A percentile compares a stretch with the other conserved stretches of the same genome.
These are phyloP conservation scores for Aurelia sp. DNA, from an alignment of 30 jellyfish, hydroid and myxozoan species.

Conservation along the genomic window DNA sequence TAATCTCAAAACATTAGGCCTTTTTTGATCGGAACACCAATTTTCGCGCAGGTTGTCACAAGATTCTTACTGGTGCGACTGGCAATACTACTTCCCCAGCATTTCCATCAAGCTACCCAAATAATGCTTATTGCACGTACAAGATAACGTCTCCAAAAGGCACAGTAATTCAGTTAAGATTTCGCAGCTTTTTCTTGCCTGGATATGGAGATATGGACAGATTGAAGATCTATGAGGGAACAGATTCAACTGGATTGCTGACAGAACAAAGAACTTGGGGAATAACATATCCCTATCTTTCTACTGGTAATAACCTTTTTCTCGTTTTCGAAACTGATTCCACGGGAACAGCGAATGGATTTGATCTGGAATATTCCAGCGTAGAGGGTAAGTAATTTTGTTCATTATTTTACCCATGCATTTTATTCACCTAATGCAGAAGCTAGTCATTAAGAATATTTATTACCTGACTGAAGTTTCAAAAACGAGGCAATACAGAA, in stretches of 20 bases:
- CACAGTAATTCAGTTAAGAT: constrained; percentile 6
- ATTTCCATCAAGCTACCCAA: constrained; percentile 60
- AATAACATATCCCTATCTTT: constrained; percentile 17
- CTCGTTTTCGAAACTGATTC: constrained; percentile 21
- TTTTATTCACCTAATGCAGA: too few species aligned
- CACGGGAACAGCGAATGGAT: constrained; percentile 26
- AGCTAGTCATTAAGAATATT: too few species aligned
- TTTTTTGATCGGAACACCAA: too few species aligned
- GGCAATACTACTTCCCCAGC: constrained; percentile 65
- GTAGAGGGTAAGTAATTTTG: background rate
- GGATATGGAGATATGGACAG: constrained; percentile 42
- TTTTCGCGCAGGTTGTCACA: constrained; percentile 58
- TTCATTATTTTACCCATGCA: too few species aligned
- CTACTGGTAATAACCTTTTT: constrained; percentile 17
- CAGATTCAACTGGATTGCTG: constrained; percentile 11
- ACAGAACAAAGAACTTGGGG: constrained; percentile 32
- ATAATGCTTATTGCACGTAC: constrained; percentile 50
- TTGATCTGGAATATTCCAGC: background rate
- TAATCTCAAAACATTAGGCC: too few species aligned
- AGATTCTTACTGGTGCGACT: constrained; percentile 18
- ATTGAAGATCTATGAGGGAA: constrained; percentile 13
- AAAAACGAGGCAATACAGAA: too few species aligned
- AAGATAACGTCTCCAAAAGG: constrained; percentile 39
- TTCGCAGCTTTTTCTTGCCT: background rate
- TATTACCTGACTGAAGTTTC: too few species aligned